Base-by-base conservation (phyloP, 53 echinoderm and acorn worm species). In the Astropecten irregularis region DNA sequence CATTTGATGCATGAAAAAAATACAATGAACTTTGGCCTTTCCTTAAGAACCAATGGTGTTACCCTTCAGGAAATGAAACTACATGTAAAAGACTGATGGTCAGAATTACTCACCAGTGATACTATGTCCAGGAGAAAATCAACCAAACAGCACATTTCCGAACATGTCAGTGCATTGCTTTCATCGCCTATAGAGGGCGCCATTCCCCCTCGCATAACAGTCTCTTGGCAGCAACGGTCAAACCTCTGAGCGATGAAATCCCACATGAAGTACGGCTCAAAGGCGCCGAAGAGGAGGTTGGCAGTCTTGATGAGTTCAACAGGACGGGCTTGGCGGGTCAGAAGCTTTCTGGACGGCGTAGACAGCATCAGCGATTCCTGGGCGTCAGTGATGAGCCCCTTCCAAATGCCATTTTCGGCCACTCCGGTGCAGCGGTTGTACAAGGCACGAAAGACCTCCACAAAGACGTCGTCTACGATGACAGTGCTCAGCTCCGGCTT, bases 211-310 rank as follows among this genome's bases (percentile, higher is more conserved):
- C 86, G 66, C 44, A 90, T 35, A 1, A 87, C 94, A 11, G 85
- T 90, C 42, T 89, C 82, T 36, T 89, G 94, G 54, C 99, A 99
- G 81, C 99, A 99, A 30, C 74, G 49, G 42, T 99, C 99, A 88
- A 95, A 99, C 69, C 90, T 82, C 79, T 85, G 73, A 0, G 94
- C 95, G 2, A 99, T 86, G 74, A 92, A 99, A 53, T 99, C 99
- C 99, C 99, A 99, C 82, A 99, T 92, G 76, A 99, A 99, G 86
- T 88, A 92, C 3, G 95, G 88, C 73, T 99, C 99, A 77, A 99
- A 94, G 9, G 83, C 90, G 48, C 90, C 91, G 52, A 99, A 99
- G 66, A 99, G 90, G 59, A 95, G 68, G 33, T 99, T 99, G 27
- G 99, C 99, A 5, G 92, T 99, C 81, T 99, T 99, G 77, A 99